phyloP scores from a whole-genome alignment of 2,113 vertebrate genomes.

The Zosterops lateralis region DNA sequence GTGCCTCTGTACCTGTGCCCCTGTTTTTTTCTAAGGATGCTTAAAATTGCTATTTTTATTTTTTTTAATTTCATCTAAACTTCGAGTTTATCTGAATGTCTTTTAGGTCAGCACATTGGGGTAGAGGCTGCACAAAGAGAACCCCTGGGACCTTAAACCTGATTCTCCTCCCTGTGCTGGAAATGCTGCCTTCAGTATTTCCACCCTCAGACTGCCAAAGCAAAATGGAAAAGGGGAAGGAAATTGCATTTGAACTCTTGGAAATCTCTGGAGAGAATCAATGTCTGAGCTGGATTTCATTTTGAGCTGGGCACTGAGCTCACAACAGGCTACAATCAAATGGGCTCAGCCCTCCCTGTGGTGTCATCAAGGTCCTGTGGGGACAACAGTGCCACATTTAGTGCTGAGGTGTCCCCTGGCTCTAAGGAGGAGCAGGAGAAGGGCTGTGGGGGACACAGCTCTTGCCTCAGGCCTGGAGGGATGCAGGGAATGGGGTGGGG shows the following conservation, averaged over 20 bases:
- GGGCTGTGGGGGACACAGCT: not conserved
- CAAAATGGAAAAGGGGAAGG: not conserved
- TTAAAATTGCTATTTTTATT: not conserved
- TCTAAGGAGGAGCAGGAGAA: not conserved
- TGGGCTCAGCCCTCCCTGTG: not conserved
- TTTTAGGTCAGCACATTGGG: not conserved
- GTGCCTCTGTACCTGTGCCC: not conserved
- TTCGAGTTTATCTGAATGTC: not conserved
- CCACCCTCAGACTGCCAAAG: not conserved
- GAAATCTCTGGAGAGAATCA: not conserved
- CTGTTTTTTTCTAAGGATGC: not conserved
- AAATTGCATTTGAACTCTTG: not conserved
- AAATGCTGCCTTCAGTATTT: not conserved
- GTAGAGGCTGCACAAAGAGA: not conserved
- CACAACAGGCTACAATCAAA: not conserved
- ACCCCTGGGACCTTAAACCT: not conserved
- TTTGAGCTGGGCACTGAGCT: not conserved
- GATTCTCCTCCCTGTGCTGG: not conserved
- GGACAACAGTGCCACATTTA: not conserved
- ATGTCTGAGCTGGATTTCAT: not conserved
- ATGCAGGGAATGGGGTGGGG: not conserved
- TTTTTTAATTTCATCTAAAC: not conserved
- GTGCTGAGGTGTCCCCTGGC: not conserved
- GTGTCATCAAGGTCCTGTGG: not conserved
- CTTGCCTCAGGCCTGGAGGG: not conserved